Conservation (phyloP, 2,888 invertebrate species). For the Athetis lepigone region DNA sequence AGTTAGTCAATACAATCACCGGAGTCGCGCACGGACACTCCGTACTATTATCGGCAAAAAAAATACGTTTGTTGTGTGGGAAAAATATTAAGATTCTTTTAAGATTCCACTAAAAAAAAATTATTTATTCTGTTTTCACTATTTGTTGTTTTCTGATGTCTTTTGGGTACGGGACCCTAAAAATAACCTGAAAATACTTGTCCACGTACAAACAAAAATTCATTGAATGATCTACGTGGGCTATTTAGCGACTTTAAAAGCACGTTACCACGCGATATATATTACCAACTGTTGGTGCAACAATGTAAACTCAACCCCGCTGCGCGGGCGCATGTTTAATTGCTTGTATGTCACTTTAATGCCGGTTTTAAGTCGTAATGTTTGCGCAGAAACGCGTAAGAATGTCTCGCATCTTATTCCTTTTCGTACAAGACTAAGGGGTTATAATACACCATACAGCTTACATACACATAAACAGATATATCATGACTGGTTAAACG, state of each 20-base stretch:
- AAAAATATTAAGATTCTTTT: too few relatives aligned
- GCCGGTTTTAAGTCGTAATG: conserved; percentile 61
- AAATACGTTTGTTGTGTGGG: too few relatives aligned
- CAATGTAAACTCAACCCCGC: conserved; percentile 59
- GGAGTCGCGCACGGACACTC: too few relatives aligned
- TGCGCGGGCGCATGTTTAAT: conserved; percentile 62
- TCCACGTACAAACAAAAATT: conserved; percentile 24
- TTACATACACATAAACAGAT: too few relatives aligned
- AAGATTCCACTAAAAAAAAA: too few relatives aligned
- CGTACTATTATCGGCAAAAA: too few relatives aligned
- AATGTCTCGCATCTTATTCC: conserved; percentile 44
- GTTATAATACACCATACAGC: too few relatives aligned
- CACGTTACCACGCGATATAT: conserved; percentile 39
- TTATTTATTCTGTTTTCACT: too few relatives aligned
- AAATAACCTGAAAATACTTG: conserved; percentile 3
- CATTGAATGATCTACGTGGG: conserved; percentile 16
- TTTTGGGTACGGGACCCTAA: too few relatives aligned
- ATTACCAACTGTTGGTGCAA: conserved; percentile 50
- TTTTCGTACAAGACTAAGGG: conserved; percentile 37
- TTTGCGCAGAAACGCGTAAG: conserved; percentile 57
- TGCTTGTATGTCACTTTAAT: conserved; percentile 65
- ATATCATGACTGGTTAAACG: too few relatives aligned
- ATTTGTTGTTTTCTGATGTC: too few relatives aligned
- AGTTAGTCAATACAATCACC: too few relatives aligned
- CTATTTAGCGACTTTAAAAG: conserved; percentile 45